Percentiles rank a stretch among this genome's conserved stretches.
Conservation (phyloP, 2,113 vertebrate genomes). For the rabbit (Oryctolagus cuniculus) region DNA sequence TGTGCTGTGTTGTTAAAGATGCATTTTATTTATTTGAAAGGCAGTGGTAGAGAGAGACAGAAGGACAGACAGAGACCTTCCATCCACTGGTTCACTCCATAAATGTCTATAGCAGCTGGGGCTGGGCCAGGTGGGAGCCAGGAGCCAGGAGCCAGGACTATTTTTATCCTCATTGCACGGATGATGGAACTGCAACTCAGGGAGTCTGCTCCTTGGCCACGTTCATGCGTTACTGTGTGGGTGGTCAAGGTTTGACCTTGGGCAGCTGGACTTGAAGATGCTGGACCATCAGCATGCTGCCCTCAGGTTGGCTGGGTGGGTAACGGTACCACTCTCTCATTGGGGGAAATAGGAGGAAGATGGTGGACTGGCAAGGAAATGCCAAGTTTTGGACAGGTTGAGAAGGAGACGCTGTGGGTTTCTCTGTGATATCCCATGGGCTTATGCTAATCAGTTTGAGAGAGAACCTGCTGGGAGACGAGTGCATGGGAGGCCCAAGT, state of each 20-base stretch:
- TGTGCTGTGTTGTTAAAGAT: too few species aligned
- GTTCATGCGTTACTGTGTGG: background rate
- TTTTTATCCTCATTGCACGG: background rate
- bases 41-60: too few species aligned
- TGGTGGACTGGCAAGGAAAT: background rate
- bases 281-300: background rate
- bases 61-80: too few species aligned
- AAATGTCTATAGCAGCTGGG: too few species aligned
- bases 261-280: background rate
- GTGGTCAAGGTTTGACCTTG: background rate
- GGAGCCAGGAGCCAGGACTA: too few species aligned
- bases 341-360: background rate
- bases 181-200: background rate
- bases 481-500: background rate
- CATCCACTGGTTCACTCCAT: too few species aligned
- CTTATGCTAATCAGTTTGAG: background rate
- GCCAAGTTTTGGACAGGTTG: background rate
- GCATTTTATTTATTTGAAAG: too few species aligned
- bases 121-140: too few species aligned
- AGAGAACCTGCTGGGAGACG: background rate
- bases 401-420: background rate
- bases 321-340: background rate
- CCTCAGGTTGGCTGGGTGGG: background rate
- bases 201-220: background rate
- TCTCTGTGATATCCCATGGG: background rate